Evolutionary conservation across 1,140 invertebrate genomes (phyloP).

Genomic region (Pseudomyrmex gracilis): DNA sequence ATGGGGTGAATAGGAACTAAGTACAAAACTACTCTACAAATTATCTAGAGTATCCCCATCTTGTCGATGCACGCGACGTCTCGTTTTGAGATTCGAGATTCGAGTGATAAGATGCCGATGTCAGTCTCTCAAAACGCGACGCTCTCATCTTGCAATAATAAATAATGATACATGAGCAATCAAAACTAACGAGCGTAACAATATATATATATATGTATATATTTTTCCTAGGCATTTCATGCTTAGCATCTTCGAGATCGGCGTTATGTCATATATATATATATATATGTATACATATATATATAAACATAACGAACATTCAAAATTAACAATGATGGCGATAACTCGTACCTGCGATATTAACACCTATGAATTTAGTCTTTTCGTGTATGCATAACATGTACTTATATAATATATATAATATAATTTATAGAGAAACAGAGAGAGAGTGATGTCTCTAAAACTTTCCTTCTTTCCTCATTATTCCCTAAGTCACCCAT

Average conservation of each 20-base stretch:
- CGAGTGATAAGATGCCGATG: neutral
- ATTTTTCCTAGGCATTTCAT: conserved; percentile 58
- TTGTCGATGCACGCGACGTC: conserved; percentile 5
- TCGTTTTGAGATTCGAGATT: conserved; percentile 29
- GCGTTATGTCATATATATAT: conserved; percentile 21
- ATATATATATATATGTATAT: neutral
- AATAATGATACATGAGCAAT: conserved; percentile 58
- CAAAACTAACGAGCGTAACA: conserved; percentile 60
- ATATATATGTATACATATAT: neutral
- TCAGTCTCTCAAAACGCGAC: conserved; percentile 23
- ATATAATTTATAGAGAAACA: conserved; percentile 33
- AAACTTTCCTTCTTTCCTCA: neutral
- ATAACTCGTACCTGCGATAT: conserved; percentile 66
- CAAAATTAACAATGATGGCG: conserved; percentile 57
- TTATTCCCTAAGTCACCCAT: conserved; percentile 41
- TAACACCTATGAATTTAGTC: conserved; percentile 70
- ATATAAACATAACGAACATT: conserved; percentile 43
- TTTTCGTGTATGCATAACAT: conserved; percentile 61
- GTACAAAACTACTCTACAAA: conserved; percentile 40
- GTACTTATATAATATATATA: conserved; percentile 56
- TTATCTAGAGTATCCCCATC: conserved; percentile 44
- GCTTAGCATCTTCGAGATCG: conserved; percentile 17
- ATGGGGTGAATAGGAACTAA: conserved; percentile 44
- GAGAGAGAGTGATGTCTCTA: conserved; percentile 37
- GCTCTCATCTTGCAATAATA: conserved; percentile 34